Evolutionary conservation across 2,113 vertebrate species (phyloP), one percentile per base, ranked within the genome.

Genomic region (Artemisiospiza belli): DNA sequence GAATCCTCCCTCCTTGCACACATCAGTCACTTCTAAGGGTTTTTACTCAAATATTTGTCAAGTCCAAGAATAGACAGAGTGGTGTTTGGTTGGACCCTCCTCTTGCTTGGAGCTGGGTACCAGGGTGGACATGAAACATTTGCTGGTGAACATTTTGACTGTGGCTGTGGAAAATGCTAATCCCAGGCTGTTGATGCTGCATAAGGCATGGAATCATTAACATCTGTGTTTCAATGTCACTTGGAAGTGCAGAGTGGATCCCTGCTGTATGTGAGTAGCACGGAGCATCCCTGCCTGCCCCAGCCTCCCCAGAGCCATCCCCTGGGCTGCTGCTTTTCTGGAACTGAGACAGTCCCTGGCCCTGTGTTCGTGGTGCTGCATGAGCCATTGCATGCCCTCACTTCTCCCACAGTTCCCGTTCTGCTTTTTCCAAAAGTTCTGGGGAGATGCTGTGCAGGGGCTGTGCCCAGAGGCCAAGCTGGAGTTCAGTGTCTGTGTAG

Each of bases 181-280:
- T 64, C 78, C 93, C 55, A 23, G 22, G 82, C 21, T 80, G 90
- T 55, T 70, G 61, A 8, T 88, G 16, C 6, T 78, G 82, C 61
- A 16, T 46, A 83, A 91, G 86, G 84, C 92, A 79, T 97, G 78
- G 79, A 69, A 95, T 70, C 74, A 79, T 98, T 97, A 96, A 97
- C 96, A 66, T 95, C 96, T 94, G 91, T 96, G 91, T 97, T 95
- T 95, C 78, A 9, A 89, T 98, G 95, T 96, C 96, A 91, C 96
- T 79, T 94, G 96, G 94, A 96, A 97, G 97, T 97, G 95, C 98
- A 98, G 98, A 98, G 97, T 97, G 98, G 98, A 98, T 90, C 97
- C 97, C 98, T 98, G 95, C 97, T 98, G 98, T 98, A 95, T 98
- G 98, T 98, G 98, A 99, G 98, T 98, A 98, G 98, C 97, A 96